These are phyloP conservation scores for Syritta pipiens DNA, from an alignment of 2,888 invertebrate species.

Conservation along the genomic window DNA sequence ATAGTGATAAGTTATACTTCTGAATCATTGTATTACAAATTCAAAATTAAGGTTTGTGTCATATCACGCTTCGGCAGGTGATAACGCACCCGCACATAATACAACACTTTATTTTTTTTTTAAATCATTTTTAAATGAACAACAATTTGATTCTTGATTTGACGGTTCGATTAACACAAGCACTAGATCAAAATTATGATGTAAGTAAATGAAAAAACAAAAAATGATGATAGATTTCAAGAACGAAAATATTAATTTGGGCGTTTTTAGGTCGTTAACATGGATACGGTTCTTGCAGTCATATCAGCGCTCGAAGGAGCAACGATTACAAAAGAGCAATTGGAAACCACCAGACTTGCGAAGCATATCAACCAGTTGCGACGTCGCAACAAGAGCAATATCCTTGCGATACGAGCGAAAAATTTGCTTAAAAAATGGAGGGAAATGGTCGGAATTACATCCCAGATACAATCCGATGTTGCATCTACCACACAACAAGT, in stretches of 20 bases:
- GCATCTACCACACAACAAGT: conserved; percentile 28
- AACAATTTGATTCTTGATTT: conserved; percentile 90
- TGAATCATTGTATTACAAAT: conserved; percentile 23
- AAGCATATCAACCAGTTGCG: conserved; percentile 95
- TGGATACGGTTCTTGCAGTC: conserved; percentile 95
- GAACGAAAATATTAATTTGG: neutral
- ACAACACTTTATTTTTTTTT: conserved; percentile 44
- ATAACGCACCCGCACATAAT: conserved; percentile 41
- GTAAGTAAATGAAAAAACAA: no score
- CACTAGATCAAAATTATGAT: conserved; percentile 98
- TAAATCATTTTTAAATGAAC: conserved; percentile 83
- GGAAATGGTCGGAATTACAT: conserved; percentile 86
- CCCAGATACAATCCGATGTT: conserved; percentile 52
- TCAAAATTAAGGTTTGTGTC: conserved; percentile 49
- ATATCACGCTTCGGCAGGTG: conserved; percentile 52
- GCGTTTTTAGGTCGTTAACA: conserved; percentile 91
- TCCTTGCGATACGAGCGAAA: conserved; percentile 93
- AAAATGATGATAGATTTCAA: no score
- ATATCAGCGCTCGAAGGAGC: conserved; percentile 96
- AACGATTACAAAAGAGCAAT: conserved; percentile 78
- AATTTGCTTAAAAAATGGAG: conserved; percentile 96
- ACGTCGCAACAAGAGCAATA: conserved; percentile 90
- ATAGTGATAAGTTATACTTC: conserved; percentile 41
- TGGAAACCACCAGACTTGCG: conserved; percentile 93
- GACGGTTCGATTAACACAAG: conserved; percentile 97